Conservation (phyloP, 2,797 vertebrate genomes). For the Echiichthys vipera region DNA sequence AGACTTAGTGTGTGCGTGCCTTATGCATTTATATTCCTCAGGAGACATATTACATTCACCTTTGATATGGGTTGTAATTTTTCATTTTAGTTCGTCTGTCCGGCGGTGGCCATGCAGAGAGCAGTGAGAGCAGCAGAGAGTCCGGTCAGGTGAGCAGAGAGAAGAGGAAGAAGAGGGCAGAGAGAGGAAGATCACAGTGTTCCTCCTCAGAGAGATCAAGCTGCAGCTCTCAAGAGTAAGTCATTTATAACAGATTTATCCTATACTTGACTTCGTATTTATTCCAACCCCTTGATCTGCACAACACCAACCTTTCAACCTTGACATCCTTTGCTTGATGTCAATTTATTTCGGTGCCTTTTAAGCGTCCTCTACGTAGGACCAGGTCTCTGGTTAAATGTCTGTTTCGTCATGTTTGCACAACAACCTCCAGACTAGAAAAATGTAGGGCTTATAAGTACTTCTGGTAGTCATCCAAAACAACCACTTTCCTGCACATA, state of each 20-base stretch:
- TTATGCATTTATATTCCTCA: background rate
- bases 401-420: too few relatives aligned
- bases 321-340: too few relatives aligned
- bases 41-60: background rate
- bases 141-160: slow-evolving; percentile 40
- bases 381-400: too few relatives aligned
- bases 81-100: slow-evolving; percentile 72
- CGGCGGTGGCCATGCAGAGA: slow-evolving; percentile 48
- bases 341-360: too few relatives aligned
- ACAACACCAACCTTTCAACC: too few relatives aligned
- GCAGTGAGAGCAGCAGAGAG: slow-evolving; percentile 61
- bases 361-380: too few relatives aligned
- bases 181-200: slow-evolving; percentile 35
- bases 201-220: slow-evolving; percentile 37
- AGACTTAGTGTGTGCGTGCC: background rate
- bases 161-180: slow-evolving; percentile 55
- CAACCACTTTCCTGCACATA: background rate
- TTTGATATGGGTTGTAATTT: background rate
- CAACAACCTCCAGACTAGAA: too few relatives aligned
- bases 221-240: slow-evolving; percentile 60
- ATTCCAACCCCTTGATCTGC: too few relatives aligned
- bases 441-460: too few relatives aligned
- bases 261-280: too few relatives aligned
- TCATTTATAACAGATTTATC: too few relatives aligned
- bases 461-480: background rate